Evolutionary conservation across 2,888 invertebrate species (phyloP).

Genomic region (Galeopsomyia nigrocyanea): DNA sequence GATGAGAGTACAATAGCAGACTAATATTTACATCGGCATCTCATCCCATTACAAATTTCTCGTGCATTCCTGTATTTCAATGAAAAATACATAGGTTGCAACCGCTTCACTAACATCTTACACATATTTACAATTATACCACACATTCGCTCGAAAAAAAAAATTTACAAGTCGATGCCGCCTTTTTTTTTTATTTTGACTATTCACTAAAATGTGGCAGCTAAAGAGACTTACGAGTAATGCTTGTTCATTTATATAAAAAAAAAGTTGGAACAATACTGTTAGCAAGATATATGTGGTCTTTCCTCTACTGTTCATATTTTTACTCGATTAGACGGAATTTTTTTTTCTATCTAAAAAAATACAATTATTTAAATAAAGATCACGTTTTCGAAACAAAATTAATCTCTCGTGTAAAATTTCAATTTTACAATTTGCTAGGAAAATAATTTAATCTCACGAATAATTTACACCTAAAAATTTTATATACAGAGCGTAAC

Average conservation of each 20-base stretch:
- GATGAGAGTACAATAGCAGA: constrained; percentile 31
- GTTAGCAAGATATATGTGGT: constrained; percentile 51
- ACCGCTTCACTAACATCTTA: constrained; percentile 25
- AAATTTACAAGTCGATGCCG: constrained; percentile 13
- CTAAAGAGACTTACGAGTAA: constrained; percentile 21
- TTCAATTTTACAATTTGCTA: constrained; percentile 9
- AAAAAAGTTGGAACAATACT: constrained; percentile 52
- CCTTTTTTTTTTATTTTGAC: constrained; percentile 25
- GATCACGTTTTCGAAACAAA: constrained; percentile 8
- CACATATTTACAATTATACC: constrained; percentile 43
- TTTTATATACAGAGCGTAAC: constrained; percentile 34
- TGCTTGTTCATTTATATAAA: neutral
- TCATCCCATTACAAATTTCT: constrained; percentile 20
- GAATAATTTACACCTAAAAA: constrained; percentile 17
- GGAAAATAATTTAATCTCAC: constrained; percentile 41
- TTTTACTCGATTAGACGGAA: neutral
- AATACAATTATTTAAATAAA: constrained; percentile 8
- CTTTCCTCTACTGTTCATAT: constrained; percentile 15
- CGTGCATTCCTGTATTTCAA: neutral
- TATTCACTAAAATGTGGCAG: constrained; percentile 38
- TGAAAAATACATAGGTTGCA: constrained; percentile 20
- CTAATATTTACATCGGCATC: constrained; percentile 39
- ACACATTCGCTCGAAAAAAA: neutral
- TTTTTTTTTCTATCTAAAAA: neutral
- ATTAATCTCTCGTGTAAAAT: constrained; percentile 4